A percentile compares a stretch with the other conserved stretches of the same genome.
phyloP scores from a whole-genome alignment of 2,113 vertebrate genomes.

The Tapirus terrestris region DNA sequence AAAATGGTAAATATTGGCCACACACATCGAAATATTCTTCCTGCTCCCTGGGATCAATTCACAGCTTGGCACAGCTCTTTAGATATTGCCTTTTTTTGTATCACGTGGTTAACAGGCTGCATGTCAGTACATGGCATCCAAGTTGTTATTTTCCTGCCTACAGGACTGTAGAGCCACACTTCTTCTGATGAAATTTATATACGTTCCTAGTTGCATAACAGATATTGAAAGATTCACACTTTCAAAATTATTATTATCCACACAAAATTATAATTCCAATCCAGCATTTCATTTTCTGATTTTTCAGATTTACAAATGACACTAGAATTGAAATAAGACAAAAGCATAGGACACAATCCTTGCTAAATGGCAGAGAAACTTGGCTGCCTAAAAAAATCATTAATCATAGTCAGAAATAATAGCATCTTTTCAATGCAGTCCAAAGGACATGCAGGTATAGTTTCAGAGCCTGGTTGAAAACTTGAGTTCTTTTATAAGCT shows the following conservation, averaged over 20 bases:
- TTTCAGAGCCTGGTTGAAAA: slow-evolving; percentile 5
- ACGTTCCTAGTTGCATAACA: background rate
- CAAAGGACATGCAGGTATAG: background rate
- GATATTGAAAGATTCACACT: background rate
- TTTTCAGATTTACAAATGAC: slow-evolving; percentile 36
- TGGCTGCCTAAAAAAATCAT: slow-evolving; percentile 23
- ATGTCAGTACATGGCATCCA: background rate
- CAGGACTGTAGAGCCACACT: background rate
- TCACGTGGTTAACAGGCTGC: slow-evolving; percentile 28
- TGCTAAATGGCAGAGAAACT: slow-evolving; percentile 43
- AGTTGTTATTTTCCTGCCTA: slow-evolving; percentile 36
- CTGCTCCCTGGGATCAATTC: slow-evolving; percentile 66
- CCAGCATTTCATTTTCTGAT: background rate
- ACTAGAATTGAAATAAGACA: slow-evolving; percentile 14
- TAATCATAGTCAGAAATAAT: slow-evolving; percentile 59
- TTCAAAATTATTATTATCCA: background rate
- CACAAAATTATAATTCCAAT: slow-evolving; percentile 16
- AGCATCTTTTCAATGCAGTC: slow-evolving; percentile 2
- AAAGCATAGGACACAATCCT: background rate
- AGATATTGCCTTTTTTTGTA: slow-evolving; percentile 43
- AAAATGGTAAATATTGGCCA: slow-evolving; percentile 44
- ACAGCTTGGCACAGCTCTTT: slow-evolving; percentile 60
- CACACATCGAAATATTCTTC: slow-evolving; percentile 47
- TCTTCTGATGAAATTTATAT: background rate
- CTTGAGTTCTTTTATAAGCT: background rate